Conservation (phyloP, 2,888 invertebrate genomes). For the Tipula helvola region DNA sequence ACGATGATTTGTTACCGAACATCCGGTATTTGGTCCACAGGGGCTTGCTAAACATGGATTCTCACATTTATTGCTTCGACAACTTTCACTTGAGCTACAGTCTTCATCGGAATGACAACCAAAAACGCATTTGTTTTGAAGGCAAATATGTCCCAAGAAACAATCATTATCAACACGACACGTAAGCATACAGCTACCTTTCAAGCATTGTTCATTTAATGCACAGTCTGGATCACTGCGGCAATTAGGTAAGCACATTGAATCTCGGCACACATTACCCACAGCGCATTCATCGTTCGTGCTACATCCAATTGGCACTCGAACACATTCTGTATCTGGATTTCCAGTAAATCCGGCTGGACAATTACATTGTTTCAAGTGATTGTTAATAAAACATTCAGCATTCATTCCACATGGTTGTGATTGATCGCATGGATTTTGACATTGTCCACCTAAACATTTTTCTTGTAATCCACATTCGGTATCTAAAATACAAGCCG, state of each 20-base stretch:
- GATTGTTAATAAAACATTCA: constrained; percentile 55
- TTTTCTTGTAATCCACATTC: constrained; percentile 70
- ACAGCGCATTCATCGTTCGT: constrained; percentile 53
- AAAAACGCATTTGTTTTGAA: constrained; percentile 71
- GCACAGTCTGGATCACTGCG: constrained; percentile 69
- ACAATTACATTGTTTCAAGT: constrained; percentile 69
- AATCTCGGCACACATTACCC: constrained; percentile 65
- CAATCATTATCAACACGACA: constrained; percentile 87
- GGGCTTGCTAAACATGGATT: constrained; percentile 66
- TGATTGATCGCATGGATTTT: constrained; percentile 62
- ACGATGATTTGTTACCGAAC: constrained; percentile 67
- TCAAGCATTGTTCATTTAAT: constrained; percentile 76
- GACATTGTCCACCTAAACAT: constrained; percentile 70
- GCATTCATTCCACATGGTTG: constrained; percentile 77
- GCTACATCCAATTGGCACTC: constrained; percentile 72
- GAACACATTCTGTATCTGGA: constrained; percentile 68
- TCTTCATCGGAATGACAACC: constrained; percentile 82
- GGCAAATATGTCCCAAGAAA: constrained; percentile 80
- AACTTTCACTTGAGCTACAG: constrained; percentile 73
- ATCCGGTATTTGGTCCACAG: constrained; percentile 75
- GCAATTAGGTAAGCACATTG: constrained; percentile 70
- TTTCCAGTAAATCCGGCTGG: constrained; percentile 78
- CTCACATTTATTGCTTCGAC: constrained; percentile 64
- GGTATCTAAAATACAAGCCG: constrained; percentile 62
- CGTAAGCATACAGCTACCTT: constrained; percentile 69